These are phyloP conservation scores for Drosophila kambysellisi DNA, from an alignment of 2,888 invertebrate genomes.

Conservation along the genomic window DNA sequence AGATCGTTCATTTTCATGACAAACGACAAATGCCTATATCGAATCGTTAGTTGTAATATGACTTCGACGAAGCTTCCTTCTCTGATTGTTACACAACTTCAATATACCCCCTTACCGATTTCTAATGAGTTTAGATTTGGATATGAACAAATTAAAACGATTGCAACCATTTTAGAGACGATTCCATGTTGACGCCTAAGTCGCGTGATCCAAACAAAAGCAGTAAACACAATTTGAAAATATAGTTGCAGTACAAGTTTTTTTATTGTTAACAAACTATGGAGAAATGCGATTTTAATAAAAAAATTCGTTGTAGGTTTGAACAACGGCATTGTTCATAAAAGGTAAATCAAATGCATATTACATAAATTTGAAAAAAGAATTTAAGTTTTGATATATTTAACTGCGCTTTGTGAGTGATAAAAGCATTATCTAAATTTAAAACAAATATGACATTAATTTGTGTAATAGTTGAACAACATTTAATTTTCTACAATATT, in stretches of 20 bases:
- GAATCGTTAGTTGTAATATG: not conserved
- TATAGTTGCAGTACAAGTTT: not conserved
- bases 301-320: not conserved
- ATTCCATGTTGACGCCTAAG: not conserved
- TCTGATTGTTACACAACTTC: not conserved
- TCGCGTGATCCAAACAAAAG: not conserved
- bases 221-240: not conserved
- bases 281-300: not conserved
- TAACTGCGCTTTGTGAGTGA: not conserved
- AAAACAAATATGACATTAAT: no score
- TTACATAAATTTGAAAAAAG: not conserved
- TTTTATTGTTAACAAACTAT: not conserved
- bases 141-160: not conserved
- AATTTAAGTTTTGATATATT: not conserved
- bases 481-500: no score
- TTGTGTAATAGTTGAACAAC: no score
- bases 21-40: not conserved
- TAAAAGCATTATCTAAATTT: not conserved
- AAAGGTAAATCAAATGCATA: not conserved
- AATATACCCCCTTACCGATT: not conserved
- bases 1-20: not conserved
- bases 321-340: not conserved
- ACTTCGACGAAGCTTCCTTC: not conserved
- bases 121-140: not conserved
- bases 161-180: not conserved